These are phyloP conservation scores for Trichomycterus rosablanca DNA, from an alignment of 2,113 vertebrate species.

Conservation along the genomic window DNA sequence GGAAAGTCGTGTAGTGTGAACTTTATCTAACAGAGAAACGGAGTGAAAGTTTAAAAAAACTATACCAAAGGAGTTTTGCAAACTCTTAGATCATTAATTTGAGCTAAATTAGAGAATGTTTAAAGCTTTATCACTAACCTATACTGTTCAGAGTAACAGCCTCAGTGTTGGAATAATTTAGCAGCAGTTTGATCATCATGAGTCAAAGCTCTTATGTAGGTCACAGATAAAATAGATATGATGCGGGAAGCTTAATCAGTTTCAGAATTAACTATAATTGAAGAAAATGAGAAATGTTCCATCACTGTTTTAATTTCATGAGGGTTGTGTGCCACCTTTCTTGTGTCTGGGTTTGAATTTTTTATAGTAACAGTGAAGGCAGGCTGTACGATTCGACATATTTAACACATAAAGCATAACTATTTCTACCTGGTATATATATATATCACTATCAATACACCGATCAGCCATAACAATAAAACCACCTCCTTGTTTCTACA, in stretches of 20 bases:
- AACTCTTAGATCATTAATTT: not conserved
- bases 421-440: no score
- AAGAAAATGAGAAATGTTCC: not conserved
- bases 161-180: slow-evolving; percentile 7
- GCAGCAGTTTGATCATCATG: not conserved
- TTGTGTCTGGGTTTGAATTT: not conserved
- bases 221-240: slow-evolving; percentile 12
- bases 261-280: not conserved
- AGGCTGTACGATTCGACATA: no score
- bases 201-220: slow-evolving; percentile 19
- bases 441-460: no score
- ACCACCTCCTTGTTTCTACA: no score
- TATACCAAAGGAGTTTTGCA: not conserved
- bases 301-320: not conserved
- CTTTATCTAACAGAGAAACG: not conserved
- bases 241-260: slow-evolving; percentile 4
- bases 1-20: no score
- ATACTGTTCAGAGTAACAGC: not conserved
- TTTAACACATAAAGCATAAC: no score
- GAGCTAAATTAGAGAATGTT: not conserved
- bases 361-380: slow-evolving; percentile 39
- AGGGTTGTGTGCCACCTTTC: not conserved
- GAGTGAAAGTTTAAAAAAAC: not conserved
- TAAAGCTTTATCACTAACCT: not conserved
- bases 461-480: no score